Conservation (phyloP, 2,888 invertebrate genomes). For the Esperia sulphurella region DNA sequence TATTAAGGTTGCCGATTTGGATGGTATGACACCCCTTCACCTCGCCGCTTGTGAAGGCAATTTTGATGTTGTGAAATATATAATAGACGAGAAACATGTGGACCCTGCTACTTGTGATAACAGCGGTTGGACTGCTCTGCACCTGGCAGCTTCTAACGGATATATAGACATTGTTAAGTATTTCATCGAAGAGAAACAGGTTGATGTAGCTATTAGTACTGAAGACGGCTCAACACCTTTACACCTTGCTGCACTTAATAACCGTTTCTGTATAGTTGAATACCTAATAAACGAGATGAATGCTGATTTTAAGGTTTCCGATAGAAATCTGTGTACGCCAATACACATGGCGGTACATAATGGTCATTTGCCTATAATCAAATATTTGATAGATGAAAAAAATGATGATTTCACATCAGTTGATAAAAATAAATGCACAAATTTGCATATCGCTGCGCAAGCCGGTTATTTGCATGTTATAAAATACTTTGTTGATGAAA, state of each 20-base stretch:
- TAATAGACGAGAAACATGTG: not conserved
- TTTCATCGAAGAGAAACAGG: not conserved
- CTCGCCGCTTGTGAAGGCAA: not conserved
- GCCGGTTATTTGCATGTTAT: not conserved
- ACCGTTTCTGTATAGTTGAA: not conserved
- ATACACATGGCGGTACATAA: not conserved
- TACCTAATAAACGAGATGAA: not conserved
- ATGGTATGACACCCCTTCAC: not conserved
- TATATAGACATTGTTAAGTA: not conserved
- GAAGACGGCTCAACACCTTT: not conserved
- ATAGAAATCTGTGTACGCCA: not conserved
- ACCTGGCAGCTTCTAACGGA: not conserved
- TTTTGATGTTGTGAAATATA: not conserved
- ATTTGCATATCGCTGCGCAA: not conserved
- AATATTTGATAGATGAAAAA: not conserved
- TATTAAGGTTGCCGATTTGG: not conserved
- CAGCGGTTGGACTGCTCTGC: not conserved
- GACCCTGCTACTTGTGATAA: not conserved
- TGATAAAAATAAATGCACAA: not conserved
- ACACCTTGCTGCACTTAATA: not conserved
- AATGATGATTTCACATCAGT: not conserved
- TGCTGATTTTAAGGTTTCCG: not conserved
- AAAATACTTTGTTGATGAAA: not conserved
- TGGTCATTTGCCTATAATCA: not conserved
- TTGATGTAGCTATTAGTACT: not conserved